Percentiles rank a stretch among this genome's conserved stretches.
Evolutionary conservation across 2,888 invertebrate species (phyloP).

Genomic region (Thalpophila matura): DNA sequence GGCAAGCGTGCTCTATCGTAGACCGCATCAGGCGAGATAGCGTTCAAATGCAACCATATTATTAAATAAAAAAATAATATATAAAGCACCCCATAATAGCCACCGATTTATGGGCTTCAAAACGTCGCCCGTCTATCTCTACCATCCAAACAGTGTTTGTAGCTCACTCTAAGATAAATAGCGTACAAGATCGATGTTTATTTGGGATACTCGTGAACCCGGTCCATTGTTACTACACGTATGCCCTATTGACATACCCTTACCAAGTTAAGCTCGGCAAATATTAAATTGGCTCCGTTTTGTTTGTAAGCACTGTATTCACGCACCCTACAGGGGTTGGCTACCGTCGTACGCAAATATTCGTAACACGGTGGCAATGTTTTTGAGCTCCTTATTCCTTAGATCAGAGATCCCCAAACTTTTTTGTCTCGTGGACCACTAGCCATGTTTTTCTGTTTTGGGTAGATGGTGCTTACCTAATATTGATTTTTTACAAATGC

Average conservation of each 20-base stretch:
- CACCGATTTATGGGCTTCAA: background rate
- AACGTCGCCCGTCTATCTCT: conserved; percentile 49
- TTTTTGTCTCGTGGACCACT: too few species aligned
- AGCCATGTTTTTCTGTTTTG: too few species aligned
- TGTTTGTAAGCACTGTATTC: conserved; percentile 66
- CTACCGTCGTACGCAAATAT: conserved; percentile 61
- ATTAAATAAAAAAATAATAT: too few species aligned
- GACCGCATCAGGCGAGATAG: too few species aligned
- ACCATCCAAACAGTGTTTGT: conserved; percentile 70
- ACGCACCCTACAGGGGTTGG: conserved; percentile 44
- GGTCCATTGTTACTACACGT: conserved; percentile 75
- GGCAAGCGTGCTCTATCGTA: too few species aligned
- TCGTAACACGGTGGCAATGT: conserved; percentile 52
- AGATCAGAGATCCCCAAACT: too few species aligned
- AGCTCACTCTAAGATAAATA: conserved; percentile 79
- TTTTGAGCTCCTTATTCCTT: conserved; percentile 45
- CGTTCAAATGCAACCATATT: too few species aligned
- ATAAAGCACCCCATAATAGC: too few species aligned
- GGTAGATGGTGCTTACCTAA: too few species aligned
- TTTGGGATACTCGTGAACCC: conserved; percentile 77
- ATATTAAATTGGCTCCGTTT: conserved; percentile 79
- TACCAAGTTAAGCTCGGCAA: conserved; percentile 77
- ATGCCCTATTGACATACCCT: conserved; percentile 76
- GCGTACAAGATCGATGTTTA: conserved; percentile 82
- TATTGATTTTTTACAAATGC: too few species aligned